Evolutionary conservation across 2,888 invertebrate species (phyloP), one percentile per base, ranked within the genome.

Genomic region (Sepioteuthis lessoniana): DNA sequence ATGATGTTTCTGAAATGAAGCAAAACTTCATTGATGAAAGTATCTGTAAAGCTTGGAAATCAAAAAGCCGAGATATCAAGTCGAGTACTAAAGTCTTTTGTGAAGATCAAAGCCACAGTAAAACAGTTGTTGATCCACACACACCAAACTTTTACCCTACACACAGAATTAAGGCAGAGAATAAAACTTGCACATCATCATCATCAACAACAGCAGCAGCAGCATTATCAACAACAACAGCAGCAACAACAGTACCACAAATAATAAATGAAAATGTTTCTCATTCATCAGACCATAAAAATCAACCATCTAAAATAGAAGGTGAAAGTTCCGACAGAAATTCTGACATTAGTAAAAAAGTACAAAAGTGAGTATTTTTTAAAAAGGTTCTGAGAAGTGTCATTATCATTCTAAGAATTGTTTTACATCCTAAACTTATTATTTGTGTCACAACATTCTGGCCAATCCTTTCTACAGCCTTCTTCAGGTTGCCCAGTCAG

Each of bases 1-100:
- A 95, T 94, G 95, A 96, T 94, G 90, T 96, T 10, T 94, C 95
- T 35, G 96, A 96, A 37, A 96, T 97, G 96, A 96, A 96, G 94
- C 96, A 95, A 93, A 94, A 94, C 37, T 94, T 94, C 16, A 93
- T 95, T 47, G 96, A 96, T 93, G 92, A 94, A 28, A 95, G 94
- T n/a, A 95, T 96, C 31, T 95, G 94, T 46, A 94, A 95, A 92
- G 95, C 96, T 16, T 94, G 96, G 28, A 95, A 95, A 90, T 55
- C 94, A 25, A 94, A 95, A 38, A 25, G 16, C 2, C 10, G n/a
- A 16, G 76, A n/a, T 10, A 16, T 76, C 76, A n/a, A 76, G 19
- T n/a, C 76, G 19, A 76, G 4, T 16, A 16, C 0, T 10, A n/a
- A 31, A 76, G 10, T 76, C 76, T n/a, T 31, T 31, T 7, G n/a